Evolutionary conservation across 2,888 invertebrate species (phyloP).

Genomic region (Zeuzera pyrina): DNA sequence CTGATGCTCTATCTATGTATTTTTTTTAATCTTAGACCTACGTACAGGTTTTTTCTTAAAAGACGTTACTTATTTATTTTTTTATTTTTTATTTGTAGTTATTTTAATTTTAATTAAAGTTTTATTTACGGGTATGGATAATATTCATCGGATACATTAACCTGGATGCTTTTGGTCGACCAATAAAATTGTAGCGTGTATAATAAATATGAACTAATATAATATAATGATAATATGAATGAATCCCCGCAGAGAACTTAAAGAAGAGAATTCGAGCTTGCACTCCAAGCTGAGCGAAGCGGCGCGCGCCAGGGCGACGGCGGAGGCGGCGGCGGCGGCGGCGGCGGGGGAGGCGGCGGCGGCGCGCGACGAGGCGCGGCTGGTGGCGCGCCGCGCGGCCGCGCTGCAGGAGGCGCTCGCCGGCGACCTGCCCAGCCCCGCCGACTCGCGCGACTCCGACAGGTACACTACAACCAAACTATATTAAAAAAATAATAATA

Average conservation of each 20-base stretch:
- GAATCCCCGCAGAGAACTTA: constrained; percentile 74
- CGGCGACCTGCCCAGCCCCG: constrained; percentile 83
- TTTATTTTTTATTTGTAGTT: neutral
- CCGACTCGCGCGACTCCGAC: constrained; percentile 73
- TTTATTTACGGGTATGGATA: too few relatives aligned
- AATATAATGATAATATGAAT: neutral
- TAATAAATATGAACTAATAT: too few relatives aligned
- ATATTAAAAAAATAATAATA: too few relatives aligned
- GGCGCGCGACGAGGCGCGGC: constrained; percentile 84
- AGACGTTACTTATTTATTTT: neutral
- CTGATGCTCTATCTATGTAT: too few relatives aligned
- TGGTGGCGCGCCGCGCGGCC: constrained; percentile 91
- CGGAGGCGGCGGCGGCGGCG: constrained; percentile 81
- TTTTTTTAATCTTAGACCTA: too few relatives aligned
- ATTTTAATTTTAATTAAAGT: neutral
- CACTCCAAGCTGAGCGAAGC: constrained; percentile 84
- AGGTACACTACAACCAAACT: too few relatives aligned
- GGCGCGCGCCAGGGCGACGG: constrained; percentile 79
- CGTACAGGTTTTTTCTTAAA: too few relatives aligned
- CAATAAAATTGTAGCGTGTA: too few relatives aligned
- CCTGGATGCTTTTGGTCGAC: too few relatives aligned
- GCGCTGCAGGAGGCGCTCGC: constrained; percentile 95
- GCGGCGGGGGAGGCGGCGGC: constrained; percentile 81
- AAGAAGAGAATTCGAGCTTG: constrained; percentile 83
- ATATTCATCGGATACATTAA: too few relatives aligned